A percentile compares a stretch with the other conserved stretches of the same genome.
Evolutionary conservation across 2,113 vertebrate species (phyloP).

Genomic region (Megaleporinus macrocephalus): DNA sequence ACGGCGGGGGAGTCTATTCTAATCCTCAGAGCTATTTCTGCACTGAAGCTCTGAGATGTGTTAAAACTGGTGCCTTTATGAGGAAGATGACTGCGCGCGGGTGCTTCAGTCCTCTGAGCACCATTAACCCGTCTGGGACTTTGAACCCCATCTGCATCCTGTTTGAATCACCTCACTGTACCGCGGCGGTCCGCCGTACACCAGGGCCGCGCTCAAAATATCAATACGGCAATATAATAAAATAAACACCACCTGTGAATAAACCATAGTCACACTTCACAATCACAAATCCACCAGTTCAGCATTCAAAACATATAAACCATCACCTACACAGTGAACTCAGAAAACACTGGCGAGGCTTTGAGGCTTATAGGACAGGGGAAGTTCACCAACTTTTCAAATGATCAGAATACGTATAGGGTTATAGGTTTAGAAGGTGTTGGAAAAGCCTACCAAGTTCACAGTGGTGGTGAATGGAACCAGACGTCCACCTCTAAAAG

Average conservation of each 20-base stretch:
- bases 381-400: too few relatives aligned
- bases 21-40: not conserved
- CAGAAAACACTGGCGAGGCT: too few relatives aligned
- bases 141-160: conserved; percentile 56
- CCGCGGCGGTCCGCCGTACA: not conserved
- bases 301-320: not conserved
- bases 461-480: too few relatives aligned
- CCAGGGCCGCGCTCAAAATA: too few relatives aligned
- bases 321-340: conserved; percentile 9
- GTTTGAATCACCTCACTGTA: conserved; percentile 42
- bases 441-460: too few relatives aligned
- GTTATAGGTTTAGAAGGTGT: too few relatives aligned
- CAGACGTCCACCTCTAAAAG: too few relatives aligned
- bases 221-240: too few relatives aligned
- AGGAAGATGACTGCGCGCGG: not conserved
- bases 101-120: conserved; percentile 2
- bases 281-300: too few relatives aligned
- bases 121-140: conserved; percentile 44
- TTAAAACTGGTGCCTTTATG: not conserved
- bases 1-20: not conserved
- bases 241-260: too few relatives aligned
- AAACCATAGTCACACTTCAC: too few relatives aligned
- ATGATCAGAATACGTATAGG: too few relatives aligned
- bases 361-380: not conserved
- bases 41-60: not conserved